These are phyloP conservation scores for Lindbergichthys nudifrons DNA, from an alignment of 2,797 vertebrate species.

Conservation along the genomic window DNA sequence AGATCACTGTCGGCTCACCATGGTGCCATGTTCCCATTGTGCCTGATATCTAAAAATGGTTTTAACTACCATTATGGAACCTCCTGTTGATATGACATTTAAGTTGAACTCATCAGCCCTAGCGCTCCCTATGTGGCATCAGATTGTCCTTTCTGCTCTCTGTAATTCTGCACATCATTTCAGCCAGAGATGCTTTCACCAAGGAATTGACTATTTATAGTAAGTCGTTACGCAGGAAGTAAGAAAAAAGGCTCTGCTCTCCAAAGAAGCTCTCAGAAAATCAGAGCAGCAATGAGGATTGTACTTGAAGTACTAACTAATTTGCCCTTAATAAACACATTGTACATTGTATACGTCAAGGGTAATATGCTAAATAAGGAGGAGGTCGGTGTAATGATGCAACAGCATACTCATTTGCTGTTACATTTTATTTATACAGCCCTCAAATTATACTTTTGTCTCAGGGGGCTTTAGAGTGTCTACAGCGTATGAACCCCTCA, in stretches of 20 bases:
- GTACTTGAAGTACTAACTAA: neutral
- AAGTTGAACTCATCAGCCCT: neutral
- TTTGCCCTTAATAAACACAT: neutral
- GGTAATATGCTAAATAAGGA: neutral
- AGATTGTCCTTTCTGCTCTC: neutral
- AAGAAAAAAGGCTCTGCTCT: neutral
- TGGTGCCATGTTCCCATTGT: neutral
- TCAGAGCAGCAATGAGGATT: neutral
- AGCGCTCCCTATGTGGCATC: neutral
- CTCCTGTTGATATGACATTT: neutral
- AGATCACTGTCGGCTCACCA: neutral
- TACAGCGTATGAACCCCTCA: no score
- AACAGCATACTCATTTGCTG: neutral
- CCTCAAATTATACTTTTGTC: no score
- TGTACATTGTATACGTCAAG: neutral
- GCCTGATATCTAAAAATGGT: no score
- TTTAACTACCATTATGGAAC: neutral
- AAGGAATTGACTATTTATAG: neutral
- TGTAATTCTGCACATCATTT: neutral
- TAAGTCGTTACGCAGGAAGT: neutral
- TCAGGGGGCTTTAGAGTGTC: no score
- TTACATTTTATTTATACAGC: no score
- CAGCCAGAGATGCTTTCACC: neutral
- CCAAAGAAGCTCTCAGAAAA: neutral
- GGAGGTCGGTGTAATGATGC: neutral